Base-by-base conservation (phyloP, 1,140 invertebrate genomes). In the Drosophila miranda region DNA sequence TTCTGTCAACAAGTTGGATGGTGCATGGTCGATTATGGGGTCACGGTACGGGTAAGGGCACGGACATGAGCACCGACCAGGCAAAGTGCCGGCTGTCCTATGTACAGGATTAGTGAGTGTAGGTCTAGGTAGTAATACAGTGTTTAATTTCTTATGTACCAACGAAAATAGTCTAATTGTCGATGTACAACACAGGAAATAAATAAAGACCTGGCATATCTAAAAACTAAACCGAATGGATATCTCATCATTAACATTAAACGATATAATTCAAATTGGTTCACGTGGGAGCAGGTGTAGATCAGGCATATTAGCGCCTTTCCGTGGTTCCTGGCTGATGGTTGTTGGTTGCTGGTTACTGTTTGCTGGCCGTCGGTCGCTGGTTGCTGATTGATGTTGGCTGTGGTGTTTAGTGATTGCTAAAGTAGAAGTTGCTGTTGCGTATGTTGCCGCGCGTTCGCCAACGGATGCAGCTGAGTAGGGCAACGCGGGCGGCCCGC, bases 171-270 rank as follows among this genome's bases (percentile, higher is more conserved):
- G 78, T 87, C 82, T 86, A 86, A 81, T 49, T 68, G 66, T 87
- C 81, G 69, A 75, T 87, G 73, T 86, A 75, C 81, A 86, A 86
- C 81, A 84, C 82, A 81, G 60, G 60, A 78, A 84, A 86, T 87
- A 86, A 86, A 77, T 86, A 74, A 84, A 75, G 74, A 67, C 69
- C 52, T 72, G 56, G 72, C 60, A 43, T 49, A 46, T 58, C 59
- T 79, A 84, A 70, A 13, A 80, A 76, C 81, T 86, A 77, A 73
- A 73, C 80, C 69, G 53, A 57, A 75, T 63, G 51, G 60, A 48
- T 80, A 52, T 79, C 53, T 57, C 57, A 34, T 73, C 42, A 69
- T 77, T 77, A 73, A 77, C 60, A 71, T 78, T 78, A 75, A 75
- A 66, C 34, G 44, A 48, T 57, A 51, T 51, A 53, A 52, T 42